Conservation (phyloP, 2,797 vertebrate genomes). For the Oryzias sinensis region DNA sequence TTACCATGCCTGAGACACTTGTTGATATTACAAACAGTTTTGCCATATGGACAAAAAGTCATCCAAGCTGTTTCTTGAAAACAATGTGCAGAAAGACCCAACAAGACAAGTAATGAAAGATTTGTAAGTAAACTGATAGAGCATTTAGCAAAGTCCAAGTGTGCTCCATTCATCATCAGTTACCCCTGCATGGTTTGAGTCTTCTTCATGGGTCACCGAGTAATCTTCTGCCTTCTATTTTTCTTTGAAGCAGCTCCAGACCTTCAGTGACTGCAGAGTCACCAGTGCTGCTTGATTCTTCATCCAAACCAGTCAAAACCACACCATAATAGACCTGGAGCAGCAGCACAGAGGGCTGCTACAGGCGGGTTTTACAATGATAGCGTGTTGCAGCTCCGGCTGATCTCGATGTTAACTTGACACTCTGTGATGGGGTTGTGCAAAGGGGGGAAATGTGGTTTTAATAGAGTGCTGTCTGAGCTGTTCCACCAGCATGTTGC, state of each 20-base stretch:
- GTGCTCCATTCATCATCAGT: slow-evolving; percentile 32
- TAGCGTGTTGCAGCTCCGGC: slow-evolving; percentile 43
- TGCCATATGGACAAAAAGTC: slow-evolving; percentile 36
- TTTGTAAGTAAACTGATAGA: slow-evolving; percentile 34
- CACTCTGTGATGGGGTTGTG: slow-evolving; percentile 61
- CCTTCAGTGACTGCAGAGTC: slow-evolving; percentile 36
- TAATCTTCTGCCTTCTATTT: slow-evolving; percentile 58
- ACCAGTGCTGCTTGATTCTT: slow-evolving; percentile 36
- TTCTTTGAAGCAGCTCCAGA: slow-evolving; percentile 48
- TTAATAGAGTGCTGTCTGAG: slow-evolving; percentile 65
- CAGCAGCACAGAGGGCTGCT: slow-evolving; percentile 37
- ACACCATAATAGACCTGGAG: slow-evolving; percentile 40
- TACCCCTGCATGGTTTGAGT: slow-evolving; percentile 36
- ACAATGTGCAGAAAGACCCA: slow-evolving; percentile 31
- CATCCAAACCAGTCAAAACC: slow-evolving; percentile 40
- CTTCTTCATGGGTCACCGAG: slow-evolving; percentile 28
- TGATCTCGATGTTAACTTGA: slow-evolving; percentile 66
- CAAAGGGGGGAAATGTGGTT: slow-evolving; percentile 74
- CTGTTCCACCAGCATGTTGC: slow-evolving; percentile 67
- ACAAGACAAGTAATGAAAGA: slow-evolving; percentile 32
- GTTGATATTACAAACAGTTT: slow-evolving; percentile 52
- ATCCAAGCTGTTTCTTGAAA: slow-evolving; percentile 46
- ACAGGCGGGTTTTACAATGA: slow-evolving; percentile 48
- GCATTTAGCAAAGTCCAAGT: slow-evolving; percentile 27
- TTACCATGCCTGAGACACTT: slow-evolving; percentile 30